Base-by-base conservation (phyloP, 2,797 vertebrate species). In the Anniella stebbinsi region DNA sequence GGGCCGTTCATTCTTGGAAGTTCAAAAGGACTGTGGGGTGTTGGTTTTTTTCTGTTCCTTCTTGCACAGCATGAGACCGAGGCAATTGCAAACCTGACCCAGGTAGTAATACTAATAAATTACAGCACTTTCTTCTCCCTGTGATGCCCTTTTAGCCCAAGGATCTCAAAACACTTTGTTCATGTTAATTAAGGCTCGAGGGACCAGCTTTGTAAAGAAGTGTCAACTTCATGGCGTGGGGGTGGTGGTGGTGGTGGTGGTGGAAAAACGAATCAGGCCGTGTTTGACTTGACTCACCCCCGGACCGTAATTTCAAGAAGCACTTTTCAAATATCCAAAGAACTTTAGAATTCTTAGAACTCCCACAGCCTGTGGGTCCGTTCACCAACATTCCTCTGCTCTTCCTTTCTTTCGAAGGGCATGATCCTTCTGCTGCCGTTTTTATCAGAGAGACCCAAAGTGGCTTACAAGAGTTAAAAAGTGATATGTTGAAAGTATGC, bases 101-200 rank as follows among this genome's bases (percentile, higher is more conserved):
- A 28, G 72, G 89, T 41, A 83, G 60, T 21, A 77, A 60, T 87
- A 48, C n/a, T 10, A 38, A 77, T 83, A 87, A 90, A 84, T 87
- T 87, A 48, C 36, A 70, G 72, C 21, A 0, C 70, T 70, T 30
- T 45, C 21, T 81, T 76, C 78, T 54, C 84, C 51, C 67, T 1
- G 33, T 2, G 3, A 28, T 12, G n/a, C 18, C 38, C 54, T 13
- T 57, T 63, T 30, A 33, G 21, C 21, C 21, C 4, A 30, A n/a
- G 4, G 3, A 21, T 88, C 67, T 63, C 67, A 21, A 86, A 73
- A 54, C 51, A 33, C 57, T 85, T 73, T 48, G 33, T 41, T 60
- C 36, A 73, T 73, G 54, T 30, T 84, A 76, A 83, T 87, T 69
- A 73, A 23, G 1, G 30, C 30, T 72, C 38, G 1, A 3, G 10